Evolutionary conservation across 23 tunicate genomes (phyloP).

Genomic region (Pegea sp.): DNA sequence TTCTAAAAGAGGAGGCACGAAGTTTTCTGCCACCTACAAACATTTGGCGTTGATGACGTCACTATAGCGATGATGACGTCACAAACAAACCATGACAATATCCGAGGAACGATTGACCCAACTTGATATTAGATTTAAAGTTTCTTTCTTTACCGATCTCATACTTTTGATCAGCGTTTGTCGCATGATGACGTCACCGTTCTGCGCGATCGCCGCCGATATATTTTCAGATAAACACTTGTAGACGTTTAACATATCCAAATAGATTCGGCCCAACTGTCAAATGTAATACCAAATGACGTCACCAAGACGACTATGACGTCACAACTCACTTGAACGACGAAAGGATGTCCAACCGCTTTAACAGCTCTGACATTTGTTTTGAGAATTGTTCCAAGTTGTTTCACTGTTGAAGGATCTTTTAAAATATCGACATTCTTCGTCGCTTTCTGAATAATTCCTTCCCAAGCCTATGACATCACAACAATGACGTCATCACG

Average conservation of each 20-base stretch:
- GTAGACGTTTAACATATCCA: conserved; percentile 99
- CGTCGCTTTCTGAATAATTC: conserved; percentile 86
- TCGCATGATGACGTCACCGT: conserved; percentile 87
- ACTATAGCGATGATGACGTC: not conserved
- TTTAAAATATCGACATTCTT: conserved; percentile 71
- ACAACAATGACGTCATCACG: not conserved
- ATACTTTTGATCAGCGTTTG: conserved; percentile 87
- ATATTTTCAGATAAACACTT: conserved; percentile 92
- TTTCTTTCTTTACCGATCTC: conserved; percentile 97
- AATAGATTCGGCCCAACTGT: conserved; percentile 89
- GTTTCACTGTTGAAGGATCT: conserved; percentile 86
- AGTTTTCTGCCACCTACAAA: conserved; percentile 85
- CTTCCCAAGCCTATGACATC: conserved; percentile 95
- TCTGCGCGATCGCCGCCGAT: conserved; percentile 80
- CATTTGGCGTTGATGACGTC: no score
- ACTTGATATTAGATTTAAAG: conserved; percentile 71
- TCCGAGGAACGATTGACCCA: conserved; percentile 93
- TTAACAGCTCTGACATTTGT: conserved; percentile 95
- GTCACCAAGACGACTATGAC: not conserved
- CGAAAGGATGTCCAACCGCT: conserved; percentile 85
- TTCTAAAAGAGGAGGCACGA: conserved; percentile 83
- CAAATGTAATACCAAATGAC: not conserved
- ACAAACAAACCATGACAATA: conserved; percentile 47
- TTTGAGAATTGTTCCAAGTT: conserved; percentile 78
- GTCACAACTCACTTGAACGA: conserved; percentile 31